phyloP scores from a whole-genome alignment of 2,888 invertebrate genomes.

The Andrena camellia region DNA sequence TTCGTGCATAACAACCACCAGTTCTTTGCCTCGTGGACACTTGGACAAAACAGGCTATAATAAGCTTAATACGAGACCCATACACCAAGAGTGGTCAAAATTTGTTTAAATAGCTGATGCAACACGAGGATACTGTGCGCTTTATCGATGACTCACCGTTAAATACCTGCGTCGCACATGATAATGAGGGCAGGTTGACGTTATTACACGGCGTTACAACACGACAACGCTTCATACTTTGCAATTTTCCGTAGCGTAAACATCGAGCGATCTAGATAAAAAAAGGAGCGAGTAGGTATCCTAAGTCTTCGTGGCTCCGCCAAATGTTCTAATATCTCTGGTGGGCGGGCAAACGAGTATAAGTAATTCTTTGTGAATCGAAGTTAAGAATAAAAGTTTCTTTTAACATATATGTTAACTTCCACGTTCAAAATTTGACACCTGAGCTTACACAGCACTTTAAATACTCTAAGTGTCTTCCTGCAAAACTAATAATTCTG shows the following conservation, averaged over 20 bases:
- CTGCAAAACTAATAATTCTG: too few species aligned
- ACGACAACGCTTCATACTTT: slow-evolving; percentile 4
- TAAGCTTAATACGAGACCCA: not conserved
- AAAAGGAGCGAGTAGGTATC: not conserved
- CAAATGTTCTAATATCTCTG: not conserved
- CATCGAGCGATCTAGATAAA: not conserved
- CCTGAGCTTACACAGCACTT: too few species aligned
- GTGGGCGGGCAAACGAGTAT: too few species aligned
- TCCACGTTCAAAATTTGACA: too few species aligned
- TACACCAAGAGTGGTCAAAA: slow-evolving; percentile 15
- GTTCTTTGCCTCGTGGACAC: not conserved
- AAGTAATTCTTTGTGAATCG: too few species aligned
- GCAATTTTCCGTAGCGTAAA: not conserved
- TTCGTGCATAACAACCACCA: not conserved
- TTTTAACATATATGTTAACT: too few species aligned
- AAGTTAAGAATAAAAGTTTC: too few species aligned
- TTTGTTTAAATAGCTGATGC: slow-evolving; percentile 40
- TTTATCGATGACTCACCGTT: slow-evolving; percentile 39
- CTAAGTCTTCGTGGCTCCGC: slow-evolving; percentile 12
- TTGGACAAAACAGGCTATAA: not conserved
- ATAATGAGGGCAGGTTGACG: slow-evolving; percentile 33
- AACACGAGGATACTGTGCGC: slow-evolving; percentile 14
- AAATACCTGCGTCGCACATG: slow-evolving; percentile 26
- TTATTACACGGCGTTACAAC: slow-evolving; percentile 3
- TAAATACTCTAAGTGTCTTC: too few species aligned